Percentiles rank a stretch among this genome's conserved stretches.
Evolutionary conservation across 2,888 invertebrate genomes (phyloP).

Genomic region (Zhengitettix transpicula): DNA sequence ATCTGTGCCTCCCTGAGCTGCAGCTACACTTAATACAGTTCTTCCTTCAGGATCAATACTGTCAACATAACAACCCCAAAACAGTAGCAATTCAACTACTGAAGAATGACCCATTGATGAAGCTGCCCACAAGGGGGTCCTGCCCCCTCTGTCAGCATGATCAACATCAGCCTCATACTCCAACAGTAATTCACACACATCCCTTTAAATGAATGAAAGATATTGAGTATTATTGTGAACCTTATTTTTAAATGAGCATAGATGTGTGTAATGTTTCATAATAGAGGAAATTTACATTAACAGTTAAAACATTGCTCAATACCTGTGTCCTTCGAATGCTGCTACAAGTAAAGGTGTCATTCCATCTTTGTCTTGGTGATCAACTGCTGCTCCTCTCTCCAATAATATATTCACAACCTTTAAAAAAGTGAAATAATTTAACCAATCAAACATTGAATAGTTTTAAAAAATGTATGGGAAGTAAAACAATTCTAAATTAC

Average conservation of each 20-base stretch:
- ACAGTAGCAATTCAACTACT: slow-evolving; percentile 69
- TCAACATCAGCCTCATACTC: slow-evolving; percentile 90
- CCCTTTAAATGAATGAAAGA: slow-evolving; percentile 1
- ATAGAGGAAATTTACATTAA: not conserved
- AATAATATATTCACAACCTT: slow-evolving; percentile 51
- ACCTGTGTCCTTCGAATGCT: slow-evolving; percentile 80
- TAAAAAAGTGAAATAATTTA: slow-evolving; percentile 11
- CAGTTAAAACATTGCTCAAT: slow-evolving; percentile 17
- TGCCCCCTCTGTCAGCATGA: slow-evolving; percentile 61
- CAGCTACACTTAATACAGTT: slow-evolving; percentile 72
- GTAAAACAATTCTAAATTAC: no score
- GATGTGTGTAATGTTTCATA: not conserved
- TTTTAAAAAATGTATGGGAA: no score
- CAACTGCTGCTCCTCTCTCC: slow-evolving; percentile 68
- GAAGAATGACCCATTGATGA: slow-evolving; percentile 83
- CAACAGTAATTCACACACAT: slow-evolving; percentile 63
- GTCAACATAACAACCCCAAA: slow-evolving; percentile 93
- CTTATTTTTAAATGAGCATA: not conserved
- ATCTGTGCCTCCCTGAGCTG: slow-evolving; percentile 73
- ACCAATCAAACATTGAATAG: no score
- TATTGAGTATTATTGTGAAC: not conserved
- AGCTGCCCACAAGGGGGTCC: slow-evolving; percentile 82
- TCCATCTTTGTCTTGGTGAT: slow-evolving; percentile 67
- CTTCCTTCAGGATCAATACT: slow-evolving; percentile 87
- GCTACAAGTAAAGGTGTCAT: slow-evolving; percentile 80